Evolutionary conservation across 1,140 invertebrate genomes (phyloP), one percentile per base, ranked within the genome.

Genomic region (Panagrolaimus sp.): DNA sequence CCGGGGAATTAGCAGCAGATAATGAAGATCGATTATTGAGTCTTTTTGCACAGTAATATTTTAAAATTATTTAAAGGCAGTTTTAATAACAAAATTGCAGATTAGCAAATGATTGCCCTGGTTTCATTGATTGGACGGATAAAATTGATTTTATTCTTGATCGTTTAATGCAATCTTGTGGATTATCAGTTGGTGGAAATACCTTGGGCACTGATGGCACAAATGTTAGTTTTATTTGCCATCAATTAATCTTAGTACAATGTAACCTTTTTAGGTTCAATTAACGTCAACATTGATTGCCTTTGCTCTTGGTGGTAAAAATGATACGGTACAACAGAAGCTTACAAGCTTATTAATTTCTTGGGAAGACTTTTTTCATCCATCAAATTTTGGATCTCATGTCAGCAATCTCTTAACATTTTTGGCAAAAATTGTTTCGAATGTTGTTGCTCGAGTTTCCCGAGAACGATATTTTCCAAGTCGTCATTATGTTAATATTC

Each of bases 321-420:
- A 91, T 90, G 89, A 90, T 91, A 68, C 87, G 90, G 38, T 55
- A 12, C 52, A 76, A 38, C 45, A 21, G 26, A 76, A 48, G 65
- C 58, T 32, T 58, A n/a, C 52, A 65, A 89, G 90, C 71, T 89
- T 96, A 78, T 89, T 95, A 74, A 89, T 89, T 75, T 89, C 90
- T 0, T 84, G 94, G 1, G 90, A 93, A 83, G 92, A 91, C 9
- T 96, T 92, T 84, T 89, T 90, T 78, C 90, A 96, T 85, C 91
- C 91, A 64, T 92, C 92, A 0, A 96, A 96, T 83, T 82, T 85
- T 69, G 92, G 93, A 12, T 85, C 87, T 28, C 94, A 92, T 91
- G 15, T 58, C 1, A 24, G 9, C 17, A 21, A 26, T 12, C 12
- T 58, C 14, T 26, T 28, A 58, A 87, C 89, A 24, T 84, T 74